These are phyloP conservation scores for Anthonomus grandis DNA, from an alignment of 1,140 invertebrate genomes.

Conservation along the genomic window DNA sequence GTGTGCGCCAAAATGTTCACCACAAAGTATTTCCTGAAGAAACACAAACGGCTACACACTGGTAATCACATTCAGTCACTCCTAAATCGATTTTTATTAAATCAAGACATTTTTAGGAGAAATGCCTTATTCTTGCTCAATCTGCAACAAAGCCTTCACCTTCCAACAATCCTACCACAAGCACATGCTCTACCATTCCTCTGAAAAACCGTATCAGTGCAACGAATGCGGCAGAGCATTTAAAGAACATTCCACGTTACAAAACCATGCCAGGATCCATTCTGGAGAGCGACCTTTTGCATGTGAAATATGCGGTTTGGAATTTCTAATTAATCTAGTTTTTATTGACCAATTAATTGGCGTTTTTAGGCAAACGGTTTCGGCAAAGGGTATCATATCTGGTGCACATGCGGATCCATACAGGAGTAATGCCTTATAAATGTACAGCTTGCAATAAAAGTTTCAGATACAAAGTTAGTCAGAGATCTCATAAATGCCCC, in stretches of 20 bases:
- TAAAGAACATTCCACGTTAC: slow-evolving; percentile 83
- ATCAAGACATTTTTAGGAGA: too few relatives aligned
- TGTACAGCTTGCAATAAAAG: slow-evolving; percentile 77
- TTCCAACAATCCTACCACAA: slow-evolving; percentile 91
- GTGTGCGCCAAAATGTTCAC: slow-evolving; percentile 81
- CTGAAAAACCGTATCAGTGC: slow-evolving; percentile 80
- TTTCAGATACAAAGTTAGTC: slow-evolving; percentile 83
- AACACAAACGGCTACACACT: slow-evolving; percentile 81
- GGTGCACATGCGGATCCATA: slow-evolving; percentile 80
- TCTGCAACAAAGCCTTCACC: slow-evolving; percentile 85
- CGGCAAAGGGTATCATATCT: slow-evolving; percentile 81
- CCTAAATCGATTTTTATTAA: slow-evolving; percentile 29
- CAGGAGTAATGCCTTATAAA: slow-evolving; percentile 77
- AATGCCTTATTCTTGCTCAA: slow-evolving; percentile 79
- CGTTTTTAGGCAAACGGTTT: slow-evolving; percentile 76
- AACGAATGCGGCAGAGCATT: slow-evolving; percentile 76
- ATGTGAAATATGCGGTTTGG: slow-evolving; percentile 82
- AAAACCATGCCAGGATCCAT: slow-evolving; percentile 83
- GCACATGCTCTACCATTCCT: slow-evolving; percentile 80
- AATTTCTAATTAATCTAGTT: background rate
- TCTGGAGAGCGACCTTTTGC: slow-evolving; percentile 87
- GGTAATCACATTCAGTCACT: slow-evolving; percentile 44
- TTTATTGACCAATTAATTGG: background rate
- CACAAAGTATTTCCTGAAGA: slow-evolving; percentile 86
- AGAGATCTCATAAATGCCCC: slow-evolving; percentile 75